phyloP scores from a whole-genome alignment of 2,113 vertebrate genomes.

The Tetrax tetrax region DNA sequence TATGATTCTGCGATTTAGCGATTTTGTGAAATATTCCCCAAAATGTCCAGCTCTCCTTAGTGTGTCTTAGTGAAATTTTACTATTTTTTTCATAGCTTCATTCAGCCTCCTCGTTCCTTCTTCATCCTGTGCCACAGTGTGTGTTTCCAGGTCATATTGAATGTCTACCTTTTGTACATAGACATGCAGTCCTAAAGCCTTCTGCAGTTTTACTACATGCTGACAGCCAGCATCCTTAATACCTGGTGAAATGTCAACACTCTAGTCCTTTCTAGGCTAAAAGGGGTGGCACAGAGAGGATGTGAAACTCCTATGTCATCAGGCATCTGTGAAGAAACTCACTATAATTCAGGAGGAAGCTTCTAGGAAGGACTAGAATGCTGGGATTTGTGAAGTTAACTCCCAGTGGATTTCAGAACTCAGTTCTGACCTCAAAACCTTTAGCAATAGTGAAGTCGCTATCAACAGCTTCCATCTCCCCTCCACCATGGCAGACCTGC shows the following conservation, averaged over 20 bases:
- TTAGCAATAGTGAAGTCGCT: not conserved
- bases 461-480: not conserved
- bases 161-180: not conserved
- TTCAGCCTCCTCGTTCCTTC: not conserved
- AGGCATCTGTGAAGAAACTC: not conserved
- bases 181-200: not conserved
- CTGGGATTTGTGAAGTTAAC: not conserved
- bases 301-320: not conserved
- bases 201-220: not conserved
- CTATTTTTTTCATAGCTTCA: not conserved
- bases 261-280: not conserved
- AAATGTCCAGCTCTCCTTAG: not conserved
- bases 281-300: not conserved
- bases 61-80: not conserved
- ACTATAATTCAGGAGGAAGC: not conserved
- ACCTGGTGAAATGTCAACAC: not conserved
- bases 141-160: not conserved
- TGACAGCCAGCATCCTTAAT: not conserved
- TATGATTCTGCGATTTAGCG: not conserved
- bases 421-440: not conserved
- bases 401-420: not conserved
- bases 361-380: not conserved
- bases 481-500: not conserved
- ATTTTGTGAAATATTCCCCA: not conserved
- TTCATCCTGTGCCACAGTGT: rapidly evolving